Conservation (phyloP, 2,888 invertebrate genomes). For the Phyllotreta cruciferae region DNA sequence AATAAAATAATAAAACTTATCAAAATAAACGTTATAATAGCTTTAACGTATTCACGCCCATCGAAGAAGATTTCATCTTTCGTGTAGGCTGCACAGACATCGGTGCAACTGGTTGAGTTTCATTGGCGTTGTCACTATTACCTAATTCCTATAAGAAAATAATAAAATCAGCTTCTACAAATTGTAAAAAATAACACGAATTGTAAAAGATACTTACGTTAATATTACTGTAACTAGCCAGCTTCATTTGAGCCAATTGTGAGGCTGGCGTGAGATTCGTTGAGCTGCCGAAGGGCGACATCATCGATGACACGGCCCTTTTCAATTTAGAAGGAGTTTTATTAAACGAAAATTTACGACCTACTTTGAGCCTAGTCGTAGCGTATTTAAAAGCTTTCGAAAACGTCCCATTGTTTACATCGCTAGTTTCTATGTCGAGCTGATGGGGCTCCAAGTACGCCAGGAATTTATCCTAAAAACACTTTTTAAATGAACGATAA, state of each 20-base stretch:
- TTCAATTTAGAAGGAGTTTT: conserved; percentile 94
- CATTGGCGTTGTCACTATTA: conserved; percentile 63
- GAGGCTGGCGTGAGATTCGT: conserved; percentile 83
- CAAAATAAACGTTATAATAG: conserved; percentile 66
- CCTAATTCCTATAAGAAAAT: conserved; percentile 73
- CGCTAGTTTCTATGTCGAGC: conserved; percentile 87
- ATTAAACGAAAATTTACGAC: conserved; percentile 93
- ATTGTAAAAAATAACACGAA: conserved; percentile 4
- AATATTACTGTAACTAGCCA: conserved; percentile 86
- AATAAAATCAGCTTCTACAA: conserved; percentile 2
- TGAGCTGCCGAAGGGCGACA: conserved; percentile 87
- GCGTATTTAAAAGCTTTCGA: conserved; percentile 92
- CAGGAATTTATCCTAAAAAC: conserved; percentile 79
- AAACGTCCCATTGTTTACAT: conserved; percentile 84
- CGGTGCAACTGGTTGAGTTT: conserved; percentile 71
- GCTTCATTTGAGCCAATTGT: conserved; percentile 84
- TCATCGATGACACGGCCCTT: conserved; percentile 93
- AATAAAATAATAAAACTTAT: conserved; percentile 52
- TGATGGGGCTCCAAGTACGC: conserved; percentile 80
- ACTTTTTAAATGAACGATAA: background rate
- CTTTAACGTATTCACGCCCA: conserved; percentile 72
- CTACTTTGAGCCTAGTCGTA: conserved; percentile 85
- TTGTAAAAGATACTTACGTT: conserved; percentile 70
- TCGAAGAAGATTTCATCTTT: conserved; percentile 73
- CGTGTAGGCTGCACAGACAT: conserved; percentile 86